Percentiles rank a stretch among this genome's conserved stretches.
Conservation (phyloP, 2,113 vertebrate genomes). For the Prunella himalayana region DNA sequence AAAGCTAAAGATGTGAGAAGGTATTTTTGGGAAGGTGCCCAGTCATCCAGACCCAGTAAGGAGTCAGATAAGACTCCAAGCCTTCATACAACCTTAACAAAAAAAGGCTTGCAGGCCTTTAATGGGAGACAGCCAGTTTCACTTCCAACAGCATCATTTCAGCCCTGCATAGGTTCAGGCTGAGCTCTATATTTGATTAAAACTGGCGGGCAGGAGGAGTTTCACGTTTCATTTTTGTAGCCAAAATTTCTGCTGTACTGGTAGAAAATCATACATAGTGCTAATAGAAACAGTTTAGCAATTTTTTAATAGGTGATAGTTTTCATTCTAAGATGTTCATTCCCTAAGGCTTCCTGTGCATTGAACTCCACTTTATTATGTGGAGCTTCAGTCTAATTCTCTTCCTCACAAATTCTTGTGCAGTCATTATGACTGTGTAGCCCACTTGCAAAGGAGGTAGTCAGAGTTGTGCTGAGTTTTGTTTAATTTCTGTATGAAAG, state of each 20-base stretch:
- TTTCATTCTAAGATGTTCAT: background rate
- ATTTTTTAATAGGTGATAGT: background rate
- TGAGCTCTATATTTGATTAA: conserved; percentile 15
- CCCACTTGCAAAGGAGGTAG: background rate
- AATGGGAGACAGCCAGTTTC: conserved; percentile 39
- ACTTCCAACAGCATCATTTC: conserved; percentile 3
- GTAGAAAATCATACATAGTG: background rate
- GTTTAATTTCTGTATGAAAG: background rate
- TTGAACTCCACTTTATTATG: background rate
- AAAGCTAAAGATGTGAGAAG: conserved; percentile 62
- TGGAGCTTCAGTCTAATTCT: background rate
- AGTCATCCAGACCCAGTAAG: conserved; percentile 38
- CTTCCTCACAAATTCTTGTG: background rate
- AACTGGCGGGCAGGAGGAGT: conserved; percentile 4
- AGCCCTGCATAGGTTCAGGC: background rate
- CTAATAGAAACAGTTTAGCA: background rate
- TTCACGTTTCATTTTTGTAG: background rate
- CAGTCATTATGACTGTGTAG: background rate
- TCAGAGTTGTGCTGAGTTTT: background rate
- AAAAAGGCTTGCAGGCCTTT: background rate
- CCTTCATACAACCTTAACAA: background rate
- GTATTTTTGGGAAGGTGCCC: conserved; percentile 61
- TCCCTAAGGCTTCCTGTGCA: background rate
- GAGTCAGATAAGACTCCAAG: conserved; percentile 51
- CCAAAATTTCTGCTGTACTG: conserved; percentile 7